A percentile compares a stretch with the other conserved stretches of the same genome.
phyloP scores from a whole-genome alignment of 2,113 vertebrate species.

The Dicaeum eximium region DNA sequence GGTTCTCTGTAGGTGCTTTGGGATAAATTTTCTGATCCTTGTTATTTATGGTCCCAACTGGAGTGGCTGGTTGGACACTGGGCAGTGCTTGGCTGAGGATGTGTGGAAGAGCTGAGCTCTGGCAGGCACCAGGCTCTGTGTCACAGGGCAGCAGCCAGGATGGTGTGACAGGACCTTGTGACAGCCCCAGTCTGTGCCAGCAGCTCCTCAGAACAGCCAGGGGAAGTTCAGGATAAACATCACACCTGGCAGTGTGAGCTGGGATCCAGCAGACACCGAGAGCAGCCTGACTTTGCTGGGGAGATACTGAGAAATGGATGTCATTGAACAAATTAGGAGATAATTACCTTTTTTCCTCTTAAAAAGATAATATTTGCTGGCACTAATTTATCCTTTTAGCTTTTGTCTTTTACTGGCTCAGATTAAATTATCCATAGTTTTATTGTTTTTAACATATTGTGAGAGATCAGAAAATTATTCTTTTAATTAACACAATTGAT shows the following conservation, averaged over 20 bases:
- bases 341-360: not conserved
- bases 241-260: not conserved
- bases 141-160: not conserved
- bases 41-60: not conserved
- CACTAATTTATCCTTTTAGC: not conserved
- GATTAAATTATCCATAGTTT: not conserved
- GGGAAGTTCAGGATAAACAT: not conserved
- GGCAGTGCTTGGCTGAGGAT: not conserved
- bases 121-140: not conserved
- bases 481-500: not conserved
- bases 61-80: not conserved
- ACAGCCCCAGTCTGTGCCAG: fast-evolving
- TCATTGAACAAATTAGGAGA: not conserved
- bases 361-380: not conserved
- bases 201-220: not conserved
- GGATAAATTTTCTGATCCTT: not conserved
- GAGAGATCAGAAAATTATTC: not conserved
- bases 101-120: not conserved
- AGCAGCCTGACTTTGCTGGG: not conserved
- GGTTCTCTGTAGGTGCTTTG: not conserved
- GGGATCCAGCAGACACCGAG: not conserved
- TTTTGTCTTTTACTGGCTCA: not conserved
- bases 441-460: not conserved
- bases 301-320: not conserved
- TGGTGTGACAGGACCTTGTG: not conserved